Evolutionary conservation across 2,888 invertebrate species (phyloP).

Genomic region (Cancer borealis): DNA sequence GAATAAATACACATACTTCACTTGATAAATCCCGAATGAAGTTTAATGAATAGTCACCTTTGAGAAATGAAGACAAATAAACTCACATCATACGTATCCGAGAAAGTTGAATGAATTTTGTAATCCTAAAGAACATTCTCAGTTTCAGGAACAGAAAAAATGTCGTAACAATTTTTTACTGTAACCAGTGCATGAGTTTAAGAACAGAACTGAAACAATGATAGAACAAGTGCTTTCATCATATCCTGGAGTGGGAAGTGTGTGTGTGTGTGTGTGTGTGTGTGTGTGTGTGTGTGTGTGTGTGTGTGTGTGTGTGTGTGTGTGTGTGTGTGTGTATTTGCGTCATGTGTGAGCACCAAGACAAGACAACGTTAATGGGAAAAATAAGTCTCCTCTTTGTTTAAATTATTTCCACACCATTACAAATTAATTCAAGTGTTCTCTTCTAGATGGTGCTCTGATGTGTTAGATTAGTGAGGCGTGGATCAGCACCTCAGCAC

Average conservation of each 20-base stretch:
- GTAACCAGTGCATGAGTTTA: not conserved
- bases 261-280: too few relatives aligned
- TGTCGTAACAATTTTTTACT: too few relatives aligned
- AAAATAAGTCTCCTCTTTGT: not conserved
- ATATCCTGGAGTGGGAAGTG: not conserved
- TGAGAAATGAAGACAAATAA: too few relatives aligned
- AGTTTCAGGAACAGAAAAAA: too few relatives aligned
- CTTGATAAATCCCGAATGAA: too few relatives aligned
- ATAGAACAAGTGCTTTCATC: not conserved
- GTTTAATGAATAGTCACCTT: too few relatives aligned
- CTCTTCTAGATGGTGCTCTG: not conserved
- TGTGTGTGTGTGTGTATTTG: not conserved
- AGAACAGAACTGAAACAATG: not conserved
- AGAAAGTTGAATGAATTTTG: not conserved
- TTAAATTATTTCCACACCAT: too few relatives aligned
- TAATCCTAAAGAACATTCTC: not conserved
- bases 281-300: too few relatives aligned
- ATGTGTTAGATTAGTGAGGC: not conserved
- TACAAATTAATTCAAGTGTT: not conserved
- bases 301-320: too few relatives aligned
- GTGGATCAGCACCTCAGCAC: not conserved
- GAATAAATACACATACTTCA: too few relatives aligned
- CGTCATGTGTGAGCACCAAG: not conserved
- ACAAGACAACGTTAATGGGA: not conserved
- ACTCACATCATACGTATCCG: too few relatives aligned